These are phyloP conservation scores for Manduca sexta DNA, from an alignment of 1,140 invertebrate species.

Conservation along the genomic window DNA sequence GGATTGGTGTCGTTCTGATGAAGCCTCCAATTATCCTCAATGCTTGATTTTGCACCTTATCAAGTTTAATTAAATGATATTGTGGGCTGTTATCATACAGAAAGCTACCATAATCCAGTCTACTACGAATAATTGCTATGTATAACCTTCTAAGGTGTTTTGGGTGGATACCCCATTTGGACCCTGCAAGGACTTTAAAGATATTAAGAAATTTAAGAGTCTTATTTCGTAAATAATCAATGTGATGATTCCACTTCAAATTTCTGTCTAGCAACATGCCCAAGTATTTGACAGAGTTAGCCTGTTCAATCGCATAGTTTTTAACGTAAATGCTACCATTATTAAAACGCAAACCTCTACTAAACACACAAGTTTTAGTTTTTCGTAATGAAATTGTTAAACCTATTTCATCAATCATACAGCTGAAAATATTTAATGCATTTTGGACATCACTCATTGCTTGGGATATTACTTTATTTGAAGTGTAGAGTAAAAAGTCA, in stretches of 20 bases:
- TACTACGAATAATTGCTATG: constrained; percentile 4
- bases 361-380: constrained; percentile 24
- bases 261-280: constrained; percentile 18
- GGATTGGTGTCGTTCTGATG: background rate
- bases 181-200: constrained; percentile 16
- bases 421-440: constrained; percentile 9
- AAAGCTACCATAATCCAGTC: background rate
- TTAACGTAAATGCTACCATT: constrained; percentile 6
- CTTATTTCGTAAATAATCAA: constrained; percentile 6
- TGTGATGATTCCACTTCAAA: constrained; percentile 16
- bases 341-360: constrained; percentile 5
- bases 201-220: constrained; percentile 14
- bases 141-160: constrained; percentile 16
- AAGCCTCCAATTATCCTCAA: background rate
- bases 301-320: constrained; percentile 2
- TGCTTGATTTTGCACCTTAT: background rate
- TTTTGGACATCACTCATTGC: constrained; percentile 4
- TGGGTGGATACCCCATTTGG: constrained; percentile 19
- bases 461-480: background rate
- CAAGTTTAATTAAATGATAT: background rate
- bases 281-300: constrained; percentile 16
- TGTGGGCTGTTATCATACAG: background rate
- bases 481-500: constrained; percentile 16
- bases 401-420: background rate
- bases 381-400: constrained; percentile 15